A percentile compares a stretch with the other conserved stretches of the same genome.
Conservation (phyloP, 2,797 vertebrate genomes). For the Danio choprae region DNA sequence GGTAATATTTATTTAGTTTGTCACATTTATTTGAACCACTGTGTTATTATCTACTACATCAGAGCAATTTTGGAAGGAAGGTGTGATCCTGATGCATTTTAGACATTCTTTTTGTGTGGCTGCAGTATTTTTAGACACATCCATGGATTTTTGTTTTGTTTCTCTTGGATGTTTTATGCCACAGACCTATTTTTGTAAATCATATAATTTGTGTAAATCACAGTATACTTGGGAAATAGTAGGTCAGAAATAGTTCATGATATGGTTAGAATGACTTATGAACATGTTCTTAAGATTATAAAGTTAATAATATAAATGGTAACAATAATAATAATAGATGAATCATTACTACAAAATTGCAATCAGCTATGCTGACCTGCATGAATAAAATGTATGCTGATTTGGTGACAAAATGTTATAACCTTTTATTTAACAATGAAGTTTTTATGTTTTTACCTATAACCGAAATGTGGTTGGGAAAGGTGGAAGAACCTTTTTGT, state of each 20-base stretch:
- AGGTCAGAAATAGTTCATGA: background rate
- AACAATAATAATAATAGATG: background rate
- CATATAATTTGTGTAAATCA: background rate
- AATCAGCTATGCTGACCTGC: conserved; percentile 39
- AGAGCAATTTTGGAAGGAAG: conserved; percentile 9
- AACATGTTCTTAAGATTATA: background rate
- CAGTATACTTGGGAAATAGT: background rate
- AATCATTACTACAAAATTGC: background rate
- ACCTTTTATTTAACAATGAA: conserved; percentile 19
- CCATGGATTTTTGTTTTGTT: background rate
- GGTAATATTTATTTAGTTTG: conserved; percentile 21
- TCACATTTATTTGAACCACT: conserved; percentile 16
- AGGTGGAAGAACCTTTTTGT: conserved; percentile 21
- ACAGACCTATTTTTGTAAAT: conserved; percentile 15
- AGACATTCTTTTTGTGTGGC: conserved; percentile 4
- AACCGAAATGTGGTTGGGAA: conserved; percentile 1
- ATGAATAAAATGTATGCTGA: conserved; percentile 46
- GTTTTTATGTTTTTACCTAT: background rate
- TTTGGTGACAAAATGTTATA: conserved; percentile 33
- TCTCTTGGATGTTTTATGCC: background rate
- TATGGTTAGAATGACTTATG: background rate
- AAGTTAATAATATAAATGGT: background rate
- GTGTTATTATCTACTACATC: conserved; percentile 34
- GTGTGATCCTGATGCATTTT: conserved; percentile 8
- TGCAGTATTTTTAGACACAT: background rate